Evolutionary conservation across 2,113 vertebrate genomes (phyloP).

Genomic region (Beaufortia kweichowensis): DNA sequence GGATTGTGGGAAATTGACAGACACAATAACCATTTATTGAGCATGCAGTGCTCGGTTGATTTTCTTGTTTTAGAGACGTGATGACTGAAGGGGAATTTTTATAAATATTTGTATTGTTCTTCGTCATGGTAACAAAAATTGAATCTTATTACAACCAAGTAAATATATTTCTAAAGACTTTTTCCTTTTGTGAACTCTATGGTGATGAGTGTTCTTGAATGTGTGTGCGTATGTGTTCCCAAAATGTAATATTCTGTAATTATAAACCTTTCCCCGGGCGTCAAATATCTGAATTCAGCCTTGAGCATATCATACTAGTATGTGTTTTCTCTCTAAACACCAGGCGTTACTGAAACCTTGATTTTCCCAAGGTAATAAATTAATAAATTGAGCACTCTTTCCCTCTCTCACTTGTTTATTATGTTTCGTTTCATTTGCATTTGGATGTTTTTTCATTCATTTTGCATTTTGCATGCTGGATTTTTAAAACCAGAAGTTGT

Average conservation of each 20-base stretch:
- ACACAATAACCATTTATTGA: neutral
- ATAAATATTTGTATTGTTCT: too few relatives aligned
- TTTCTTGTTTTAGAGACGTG: too few relatives aligned
- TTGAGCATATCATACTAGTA: constrained; percentile 52
- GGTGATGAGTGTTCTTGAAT: neutral
- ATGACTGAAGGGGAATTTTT: too few relatives aligned
- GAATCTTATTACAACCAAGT: too few relatives aligned
- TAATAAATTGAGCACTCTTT: constrained; percentile 59
- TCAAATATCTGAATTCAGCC: constrained; percentile 47
- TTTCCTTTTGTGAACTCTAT: neutral
- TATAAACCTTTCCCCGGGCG: neutral
- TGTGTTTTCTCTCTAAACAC: constrained; percentile 61
- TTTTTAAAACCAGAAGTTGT: neutral
- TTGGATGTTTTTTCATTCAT: neutral
- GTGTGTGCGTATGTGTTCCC: neutral
- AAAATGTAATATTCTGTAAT: constrained; percentile 24
- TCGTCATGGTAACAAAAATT: too few relatives aligned
- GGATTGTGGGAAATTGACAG: neutral
- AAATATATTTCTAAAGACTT: neutral
- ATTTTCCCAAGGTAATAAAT: constrained; percentile 66
- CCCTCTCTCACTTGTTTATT: too few relatives aligned
- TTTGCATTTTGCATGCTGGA: neutral
- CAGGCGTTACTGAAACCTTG: constrained; percentile 32
- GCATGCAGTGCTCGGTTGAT: neutral
- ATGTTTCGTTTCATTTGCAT: constrained; percentile 42